Conservation (phyloP, 2,113 vertebrate species). For the Sinocyclocheilus rhinocerous region DNA sequence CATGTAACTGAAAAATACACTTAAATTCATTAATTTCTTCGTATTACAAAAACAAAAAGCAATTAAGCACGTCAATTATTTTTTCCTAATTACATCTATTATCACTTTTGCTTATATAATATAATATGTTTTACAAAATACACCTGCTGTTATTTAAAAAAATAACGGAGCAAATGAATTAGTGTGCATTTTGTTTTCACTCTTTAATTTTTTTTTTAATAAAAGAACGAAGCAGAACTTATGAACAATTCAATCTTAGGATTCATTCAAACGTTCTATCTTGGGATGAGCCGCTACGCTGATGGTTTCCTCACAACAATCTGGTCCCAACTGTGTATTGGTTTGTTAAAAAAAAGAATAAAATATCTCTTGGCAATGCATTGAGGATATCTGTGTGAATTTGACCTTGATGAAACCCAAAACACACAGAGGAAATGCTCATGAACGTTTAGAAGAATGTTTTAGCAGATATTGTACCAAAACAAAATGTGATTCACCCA, state of each 20-base stretch:
- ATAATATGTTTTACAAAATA: constrained; percentile 11
- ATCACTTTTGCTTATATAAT: constrained; percentile 2
- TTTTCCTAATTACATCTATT: neutral
- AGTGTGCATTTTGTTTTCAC: neutral
- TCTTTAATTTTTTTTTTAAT: neutral
- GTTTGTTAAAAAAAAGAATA: neutral
- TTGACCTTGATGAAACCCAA: neutral
- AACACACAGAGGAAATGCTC: neutral
- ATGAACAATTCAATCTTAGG: neutral
- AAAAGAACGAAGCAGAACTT: neutral
- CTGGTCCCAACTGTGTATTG: neutral
- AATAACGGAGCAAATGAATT: neutral
- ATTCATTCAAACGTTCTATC: neutral
- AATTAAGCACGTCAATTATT: constrained; percentile 5
- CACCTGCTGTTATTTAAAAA: constrained; percentile 1
- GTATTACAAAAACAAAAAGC: neutral
- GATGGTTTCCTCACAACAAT: constrained; percentile 5
- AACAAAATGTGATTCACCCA: neutral
- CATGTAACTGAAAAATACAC: neutral
- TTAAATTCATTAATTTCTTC: neutral
- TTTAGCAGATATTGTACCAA: too few species aligned
- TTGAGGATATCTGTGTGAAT: neutral
- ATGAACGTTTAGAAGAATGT: neutral
- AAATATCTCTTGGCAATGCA: neutral
- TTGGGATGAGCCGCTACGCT: neutral